phyloP scores from a whole-genome alignment of 2,888 invertebrate genomes.

The Rhagophthalmus giganteus region DNA sequence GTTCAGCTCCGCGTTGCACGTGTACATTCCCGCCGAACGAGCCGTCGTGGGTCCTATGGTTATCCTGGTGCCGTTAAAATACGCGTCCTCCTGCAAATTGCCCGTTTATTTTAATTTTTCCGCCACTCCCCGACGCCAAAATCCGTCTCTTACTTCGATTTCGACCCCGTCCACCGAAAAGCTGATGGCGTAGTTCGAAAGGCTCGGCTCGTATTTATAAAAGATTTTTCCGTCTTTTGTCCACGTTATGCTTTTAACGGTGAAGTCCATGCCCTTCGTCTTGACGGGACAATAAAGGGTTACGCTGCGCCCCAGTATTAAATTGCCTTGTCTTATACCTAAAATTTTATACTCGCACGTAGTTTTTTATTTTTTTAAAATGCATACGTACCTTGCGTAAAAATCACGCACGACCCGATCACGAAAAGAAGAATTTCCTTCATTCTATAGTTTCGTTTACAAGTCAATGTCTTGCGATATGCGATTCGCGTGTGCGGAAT shows the following conservation, averaged over 20 bases:
- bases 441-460: too few species aligned
- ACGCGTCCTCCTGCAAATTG: conserved; percentile 5
- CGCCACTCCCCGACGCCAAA: not conserved
- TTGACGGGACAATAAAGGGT: conserved; percentile 7
- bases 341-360: not conserved
- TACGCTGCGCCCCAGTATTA: not conserved
- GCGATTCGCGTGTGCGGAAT: too few species aligned
- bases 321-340: not conserved
- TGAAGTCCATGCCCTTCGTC: not conserved
- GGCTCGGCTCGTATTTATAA: conserved; percentile 4
- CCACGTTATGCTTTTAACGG: conserved; percentile 6
- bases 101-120: not conserved
- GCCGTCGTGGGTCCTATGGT: conserved; percentile 1
- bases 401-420: too few species aligned
- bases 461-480: too few species aligned
- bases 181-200: conserved; percentile 1
- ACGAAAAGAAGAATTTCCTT: too few species aligned
- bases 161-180: conserved; percentile 1
- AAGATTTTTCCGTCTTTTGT: conserved; percentile 5
- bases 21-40: conserved; percentile 3
- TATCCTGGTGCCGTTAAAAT: conserved; percentile 4
- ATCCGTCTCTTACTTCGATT: conserved; percentile 7
- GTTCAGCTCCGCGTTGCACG: conserved; percentile 1
- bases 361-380: not conserved
- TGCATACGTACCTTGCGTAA: too few species aligned